These are phyloP conservation scores for Steinernema scapterisci DNA, from an alignment of 2,888 invertebrate genomes.

Conservation along the genomic window DNA sequence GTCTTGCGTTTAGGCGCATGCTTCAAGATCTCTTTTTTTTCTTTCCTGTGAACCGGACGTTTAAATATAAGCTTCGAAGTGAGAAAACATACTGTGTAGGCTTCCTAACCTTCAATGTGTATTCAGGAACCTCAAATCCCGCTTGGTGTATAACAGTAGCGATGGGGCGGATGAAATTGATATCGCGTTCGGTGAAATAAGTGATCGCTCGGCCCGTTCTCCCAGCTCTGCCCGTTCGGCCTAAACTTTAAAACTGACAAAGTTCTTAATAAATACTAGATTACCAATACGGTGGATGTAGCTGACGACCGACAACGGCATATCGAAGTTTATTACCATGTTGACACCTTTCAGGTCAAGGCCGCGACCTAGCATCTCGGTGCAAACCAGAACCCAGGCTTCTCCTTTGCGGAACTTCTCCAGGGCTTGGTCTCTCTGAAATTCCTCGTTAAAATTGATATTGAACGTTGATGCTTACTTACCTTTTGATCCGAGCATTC, in stretches of 20 bases:
- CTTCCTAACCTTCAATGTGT: slow-evolving; percentile 76
- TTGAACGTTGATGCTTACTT: too few relatives aligned
- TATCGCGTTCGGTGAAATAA: slow-evolving; percentile 89
- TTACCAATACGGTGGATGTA: slow-evolving; percentile 82
- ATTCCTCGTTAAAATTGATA: too few relatives aligned
- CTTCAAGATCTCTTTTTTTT: slow-evolving; percentile 52
- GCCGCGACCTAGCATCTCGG: slow-evolving; percentile 93
- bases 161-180: slow-evolving; percentile 83
- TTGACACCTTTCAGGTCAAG: slow-evolving; percentile 96
- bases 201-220: slow-evolving; percentile 85
- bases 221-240: slow-evolving; percentile 91
- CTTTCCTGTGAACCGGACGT: slow-evolving; percentile 44
- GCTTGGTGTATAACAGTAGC: slow-evolving; percentile 87
- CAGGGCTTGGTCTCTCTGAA: slow-evolving; percentile 43
- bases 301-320: slow-evolving; percentile 85
- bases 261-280: background rate
- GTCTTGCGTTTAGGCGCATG: slow-evolving; percentile 53
- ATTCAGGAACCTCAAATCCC: slow-evolving; percentile 88
- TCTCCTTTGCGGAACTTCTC: slow-evolving; percentile 86
- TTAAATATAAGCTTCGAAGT: background rate
- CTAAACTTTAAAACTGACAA: slow-evolving; percentile 69
- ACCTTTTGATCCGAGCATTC: slow-evolving; percentile 57
- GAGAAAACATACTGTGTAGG: slow-evolving; percentile 68
- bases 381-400: slow-evolving; percentile 94
- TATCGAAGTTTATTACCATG: slow-evolving; percentile 94